Evolutionary conservation across 2,113 vertebrate genomes (phyloP).

Genomic region (Peromyscus polionotus): DNA sequence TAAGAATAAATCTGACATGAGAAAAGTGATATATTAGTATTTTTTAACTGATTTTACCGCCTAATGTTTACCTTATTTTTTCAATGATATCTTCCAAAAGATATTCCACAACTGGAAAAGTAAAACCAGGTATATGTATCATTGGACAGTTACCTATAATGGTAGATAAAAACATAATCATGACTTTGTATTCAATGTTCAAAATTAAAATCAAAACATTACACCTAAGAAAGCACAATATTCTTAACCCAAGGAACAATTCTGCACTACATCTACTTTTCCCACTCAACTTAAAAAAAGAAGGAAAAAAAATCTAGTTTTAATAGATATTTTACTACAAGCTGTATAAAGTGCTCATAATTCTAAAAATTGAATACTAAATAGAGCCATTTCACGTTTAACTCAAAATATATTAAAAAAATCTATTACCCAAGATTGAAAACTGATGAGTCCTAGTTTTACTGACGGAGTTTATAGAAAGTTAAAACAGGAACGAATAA

Average conservation of each 20-base stretch:
- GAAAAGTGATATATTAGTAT: not conserved
- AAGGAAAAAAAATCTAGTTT: not conserved
- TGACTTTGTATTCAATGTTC: not conserved
- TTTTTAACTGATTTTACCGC: not conserved
- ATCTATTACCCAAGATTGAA: not conserved
- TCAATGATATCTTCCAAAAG: slow-evolving; percentile 96
- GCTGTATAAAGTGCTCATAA: not conserved
- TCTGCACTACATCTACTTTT: not conserved
- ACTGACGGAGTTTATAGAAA: not conserved
- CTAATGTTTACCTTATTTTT: slow-evolving; percentile 90
- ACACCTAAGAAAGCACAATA: not conserved
- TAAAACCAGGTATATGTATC: slow-evolving; percentile 97
- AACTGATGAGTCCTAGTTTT: not conserved
- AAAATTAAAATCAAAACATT: not conserved
- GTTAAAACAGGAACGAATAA: not conserved
- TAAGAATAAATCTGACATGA: not conserved
- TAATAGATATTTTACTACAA: slow-evolving; percentile 32
- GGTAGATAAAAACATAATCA: slow-evolving; percentile 55
- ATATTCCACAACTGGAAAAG: slow-evolving; percentile 96
- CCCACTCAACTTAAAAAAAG: not conserved
- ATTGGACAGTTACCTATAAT: slow-evolving; percentile 93
- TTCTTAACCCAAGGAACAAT: slow-evolving; percentile 5
- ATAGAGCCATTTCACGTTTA: not conserved
- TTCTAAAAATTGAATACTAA: slow-evolving; percentile 29
- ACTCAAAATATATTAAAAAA: slow-evolving; percentile 9